Base-by-base conservation (phyloP, 2,888 invertebrate genomes). In the Nematopogon swammerdamellus region DNA sequence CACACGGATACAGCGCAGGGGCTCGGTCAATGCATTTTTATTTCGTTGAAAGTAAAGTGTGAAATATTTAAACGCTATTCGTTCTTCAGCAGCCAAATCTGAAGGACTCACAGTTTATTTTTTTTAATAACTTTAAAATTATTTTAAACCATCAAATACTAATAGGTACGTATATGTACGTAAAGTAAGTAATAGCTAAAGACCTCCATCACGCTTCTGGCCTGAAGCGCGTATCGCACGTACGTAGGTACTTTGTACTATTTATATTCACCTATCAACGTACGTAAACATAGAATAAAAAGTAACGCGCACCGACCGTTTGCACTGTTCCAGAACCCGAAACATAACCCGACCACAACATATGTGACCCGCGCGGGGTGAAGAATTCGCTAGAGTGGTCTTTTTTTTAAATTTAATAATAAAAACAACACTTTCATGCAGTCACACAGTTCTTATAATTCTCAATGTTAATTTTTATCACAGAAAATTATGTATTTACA, bases 401-500 rank as follows among this genome's bases (percentile, higher is more conserved):
- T 14, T 36, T 36, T 36, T 36, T 14, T n/a, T n/a, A n/a, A n/a
- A n/a, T n/a, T n/a, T n/a, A n/a, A 14, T 36, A 36, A 36, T 36
- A 36, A 36, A 36, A 75, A 71, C 65, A 67, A 68, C 69, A 68
- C 68, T 61, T 65, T 68, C 72, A 72, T 70, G 77, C 80, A 80
- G 71, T 73, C 80, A 79, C 77, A 72, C 79, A 71, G 72, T 72
- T 72, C 72, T 77, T 77, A 72, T 74, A 67, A 65, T 67, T 60
- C 66, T 68, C 70, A 72, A 71, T 71, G 72, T 72, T 68, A 67
- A 72, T 74, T 79, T 76, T 80, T 80, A 80, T 80, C 80, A 80
- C 80, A 80, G 80, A 80, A 80, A 80, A 80, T 77, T 68, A 80
- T 80, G 75, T 80, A 80, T 80, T 74, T 80, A 80, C 80, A 80